A percentile compares a stretch with the other conserved stretches of the same genome.
Evolutionary conservation across 2,113 vertebrate genomes (phyloP).

Genomic region (Pongo pygmaeus): DNA sequence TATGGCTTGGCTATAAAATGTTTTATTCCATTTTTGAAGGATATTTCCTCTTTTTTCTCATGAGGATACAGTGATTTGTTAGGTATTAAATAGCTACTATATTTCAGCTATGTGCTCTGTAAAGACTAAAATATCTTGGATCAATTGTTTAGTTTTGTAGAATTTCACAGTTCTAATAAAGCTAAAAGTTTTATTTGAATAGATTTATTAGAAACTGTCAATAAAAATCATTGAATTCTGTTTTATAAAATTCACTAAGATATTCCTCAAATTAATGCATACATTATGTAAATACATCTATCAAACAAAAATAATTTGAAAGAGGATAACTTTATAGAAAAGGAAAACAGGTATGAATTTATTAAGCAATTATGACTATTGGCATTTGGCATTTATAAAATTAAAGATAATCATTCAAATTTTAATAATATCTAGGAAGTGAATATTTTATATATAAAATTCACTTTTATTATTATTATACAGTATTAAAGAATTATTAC

Average conservation of each 20-base stretch:
- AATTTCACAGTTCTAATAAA: not conserved
- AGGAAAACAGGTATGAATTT: not conserved
- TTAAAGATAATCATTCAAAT: not conserved
- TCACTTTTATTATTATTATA: not conserved
- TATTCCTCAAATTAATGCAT: not conserved
- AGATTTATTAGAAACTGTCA: not conserved
- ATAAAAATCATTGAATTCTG: not conserved
- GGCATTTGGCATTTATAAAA: not conserved
- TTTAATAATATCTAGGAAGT: not conserved
- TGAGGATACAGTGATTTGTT: not conserved
- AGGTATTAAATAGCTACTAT: not conserved
- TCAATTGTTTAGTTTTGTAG: not conserved
- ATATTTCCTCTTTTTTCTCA: not conserved
- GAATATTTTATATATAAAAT: not conserved
- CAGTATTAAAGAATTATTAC: not conserved
- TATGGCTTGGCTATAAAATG: not conserved
- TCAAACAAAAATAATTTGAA: not conserved
- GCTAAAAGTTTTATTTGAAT: not conserved
- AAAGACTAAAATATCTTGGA: not conserved
- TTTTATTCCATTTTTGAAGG: not conserved
- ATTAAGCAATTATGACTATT: not conserved
- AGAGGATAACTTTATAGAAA: not conserved
- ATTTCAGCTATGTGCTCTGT: not conserved
- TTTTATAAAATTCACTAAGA: not conserved
- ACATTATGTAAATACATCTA: not conserved